These are phyloP conservation scores for Belgica antarctica DNA, from an alignment of 2,888 invertebrate species.

Conservation along the genomic window DNA sequence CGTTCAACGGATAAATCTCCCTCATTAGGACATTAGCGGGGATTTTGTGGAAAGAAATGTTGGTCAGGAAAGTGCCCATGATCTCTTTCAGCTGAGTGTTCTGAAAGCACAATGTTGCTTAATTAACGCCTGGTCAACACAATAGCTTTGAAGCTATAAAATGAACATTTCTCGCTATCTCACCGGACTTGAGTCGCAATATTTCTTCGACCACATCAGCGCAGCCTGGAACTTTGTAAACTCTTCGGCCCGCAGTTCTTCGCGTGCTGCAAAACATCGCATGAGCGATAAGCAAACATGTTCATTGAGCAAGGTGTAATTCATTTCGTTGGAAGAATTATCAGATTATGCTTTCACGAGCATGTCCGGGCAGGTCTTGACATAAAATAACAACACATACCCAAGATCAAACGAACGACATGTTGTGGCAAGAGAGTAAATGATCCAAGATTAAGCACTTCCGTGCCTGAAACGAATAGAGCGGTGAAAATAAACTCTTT, in stretches of 20 bases:
- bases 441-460: conserved; percentile 65
- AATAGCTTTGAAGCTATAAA: no score
- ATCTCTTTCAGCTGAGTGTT: conserved; percentile 62
- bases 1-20: conserved; percentile 65
- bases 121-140: no score
- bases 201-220: conserved; percentile 72
- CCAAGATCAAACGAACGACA: conserved; percentile 65
- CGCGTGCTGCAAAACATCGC: conserved; percentile 57
- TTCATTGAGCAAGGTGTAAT: not conserved
- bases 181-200: conserved; percentile 61
- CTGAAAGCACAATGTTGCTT: no score
- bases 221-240: conserved; percentile 72
- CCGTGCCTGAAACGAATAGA: conserved; percentile 10
- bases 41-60: conserved; percentile 71
- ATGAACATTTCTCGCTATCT: not conserved
- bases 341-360: not conserved
- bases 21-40: conserved; percentile 71
- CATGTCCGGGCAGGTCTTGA: not conserved
- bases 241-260: conserved; percentile 69
- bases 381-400: no score
- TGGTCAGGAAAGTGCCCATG: conserved; percentile 67
- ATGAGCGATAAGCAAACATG: not conserved
- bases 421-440: conserved; percentile 69
- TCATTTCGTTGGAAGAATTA: not conserved
- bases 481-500: not conserved